Base-by-base conservation (phyloP, 2,113 vertebrate genomes). In the Mus spicilegus region DNA sequence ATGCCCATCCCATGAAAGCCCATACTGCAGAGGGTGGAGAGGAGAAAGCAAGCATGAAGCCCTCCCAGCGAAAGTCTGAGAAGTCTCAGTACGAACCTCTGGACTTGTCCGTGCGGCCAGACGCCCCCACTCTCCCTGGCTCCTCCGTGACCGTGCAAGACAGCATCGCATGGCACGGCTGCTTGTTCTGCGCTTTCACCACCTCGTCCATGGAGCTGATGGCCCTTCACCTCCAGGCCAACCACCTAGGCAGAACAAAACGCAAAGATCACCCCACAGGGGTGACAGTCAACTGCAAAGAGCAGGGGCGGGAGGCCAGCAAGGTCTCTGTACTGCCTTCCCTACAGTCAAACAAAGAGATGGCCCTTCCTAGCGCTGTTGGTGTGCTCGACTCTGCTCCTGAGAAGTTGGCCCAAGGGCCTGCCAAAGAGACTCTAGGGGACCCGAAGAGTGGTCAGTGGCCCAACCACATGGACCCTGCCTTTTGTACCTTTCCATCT, bases 151-250 rank as follows among this genome's bases (percentile, higher is more conserved):
- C 99, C 12, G 98, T 99, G 84, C 99, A 99, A 77, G 99, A 99
- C 97, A 99, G 99, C 36, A 99, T 99, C 14, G 99, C 99, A 0
- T 99, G 99, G 99, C 99, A 99, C 0, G 99, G 99, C 95, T 99
- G 99, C 98, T 98, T 99, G 58, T 99, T 99, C 97, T 99, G 99
- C 96, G 99, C 99, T 28, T 99, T 99, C 97, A 99, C 99, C 7
- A 99, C 99, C 4, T 99, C 99, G 4, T 99, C 99, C 24, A 97
- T 99, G 98, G 99, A 99, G 97, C 98, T 99, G 24, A 99, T 99
- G 99, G 99, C 99, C 88, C 99, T 99, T 63, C 99, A 99, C 93
- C 99, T 99, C 85, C 99, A 99, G 98, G 99, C 99, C 97, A 99
- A 99, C 96, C 99, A 99, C 97, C 93, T 99, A 95, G 99, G 99